phyloP scores from a whole-genome alignment of 2,113 vertebrate genomes.

The Sander vitreus region DNA sequence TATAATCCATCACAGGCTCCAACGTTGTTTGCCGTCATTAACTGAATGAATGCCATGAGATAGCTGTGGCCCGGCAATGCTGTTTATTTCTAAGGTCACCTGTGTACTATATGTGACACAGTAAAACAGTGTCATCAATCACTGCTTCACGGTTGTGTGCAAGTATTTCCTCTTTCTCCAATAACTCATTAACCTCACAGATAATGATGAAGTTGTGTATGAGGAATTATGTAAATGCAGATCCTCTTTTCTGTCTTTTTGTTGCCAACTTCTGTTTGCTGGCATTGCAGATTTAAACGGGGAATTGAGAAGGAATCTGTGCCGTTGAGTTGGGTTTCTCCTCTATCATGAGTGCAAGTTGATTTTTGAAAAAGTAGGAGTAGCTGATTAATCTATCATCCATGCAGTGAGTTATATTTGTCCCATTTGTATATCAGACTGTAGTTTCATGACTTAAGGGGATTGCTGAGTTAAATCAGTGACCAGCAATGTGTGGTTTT shows the following conservation, averaged over 20 bases:
- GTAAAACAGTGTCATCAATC: conserved; percentile 78
- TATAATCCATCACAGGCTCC: conserved; percentile 71
- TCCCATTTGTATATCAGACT: conserved; percentile 1
- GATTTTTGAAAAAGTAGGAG: not conserved
- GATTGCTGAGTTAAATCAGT: not conserved
- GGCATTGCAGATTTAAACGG: conserved; percentile 5
- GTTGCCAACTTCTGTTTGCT: conserved; percentile 2
- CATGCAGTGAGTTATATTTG: not conserved
- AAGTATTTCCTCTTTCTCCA: conserved; percentile 82
- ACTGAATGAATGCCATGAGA: conserved; percentile 70
- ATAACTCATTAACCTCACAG: conserved; percentile 81
- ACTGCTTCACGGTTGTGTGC: conserved; percentile 59
- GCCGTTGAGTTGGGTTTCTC: not conserved
- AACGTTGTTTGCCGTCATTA: conserved; percentile 71
- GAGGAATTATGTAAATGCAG: conserved; percentile 4
- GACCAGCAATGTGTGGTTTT: not conserved
- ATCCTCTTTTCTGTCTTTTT: conserved; percentile 33
- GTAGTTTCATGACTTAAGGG: not conserved
- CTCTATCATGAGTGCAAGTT: not conserved
- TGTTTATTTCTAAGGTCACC: conserved; percentile 57
- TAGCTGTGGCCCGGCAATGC: conserved; percentile 46
- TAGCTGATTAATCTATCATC: not conserved
- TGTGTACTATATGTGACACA: conserved; percentile 67
- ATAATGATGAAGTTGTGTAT: conserved; percentile 34
- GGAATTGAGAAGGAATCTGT: not conserved